Percentiles rank a stretch among this genome's conserved stretches.
phyloP scores from a whole-genome alignment of 2,113 vertebrate genomes.

The Gallinago paraguaiae region DNA sequence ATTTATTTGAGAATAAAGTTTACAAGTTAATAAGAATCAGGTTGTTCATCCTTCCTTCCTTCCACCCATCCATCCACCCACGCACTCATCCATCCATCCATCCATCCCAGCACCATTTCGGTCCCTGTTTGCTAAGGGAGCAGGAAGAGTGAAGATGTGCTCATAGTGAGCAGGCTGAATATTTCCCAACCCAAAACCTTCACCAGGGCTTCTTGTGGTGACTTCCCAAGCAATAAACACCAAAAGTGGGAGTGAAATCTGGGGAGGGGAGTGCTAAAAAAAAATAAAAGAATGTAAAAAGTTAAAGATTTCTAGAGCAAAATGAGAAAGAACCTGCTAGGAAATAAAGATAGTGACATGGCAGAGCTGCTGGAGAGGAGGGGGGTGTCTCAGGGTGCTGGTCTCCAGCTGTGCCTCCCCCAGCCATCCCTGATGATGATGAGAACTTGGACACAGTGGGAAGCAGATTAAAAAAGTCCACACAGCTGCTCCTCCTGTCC shows the following conservation, averaged over 20 bases:
- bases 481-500: not conserved
- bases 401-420: not conserved
- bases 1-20: slow-evolving; percentile 32
- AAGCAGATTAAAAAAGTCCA: not conserved
- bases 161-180: not conserved
- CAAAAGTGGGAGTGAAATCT: not conserved
- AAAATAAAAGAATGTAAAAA: not conserved
- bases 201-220: not conserved
- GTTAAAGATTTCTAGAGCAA: not conserved
- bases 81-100: not conserved
- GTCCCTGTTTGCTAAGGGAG: not conserved
- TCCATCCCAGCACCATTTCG: not conserved
- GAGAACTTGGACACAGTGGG: not conserved
- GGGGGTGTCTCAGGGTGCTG: not conserved
- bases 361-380: not conserved
- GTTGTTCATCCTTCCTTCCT: not conserved
- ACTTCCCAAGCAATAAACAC: not conserved
- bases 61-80: not conserved
- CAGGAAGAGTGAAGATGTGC: not conserved
- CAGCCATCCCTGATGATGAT: fast-evolving
- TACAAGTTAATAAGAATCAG: slow-evolving; percentile 14
- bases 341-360: not conserved
- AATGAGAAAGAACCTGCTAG: not conserved
- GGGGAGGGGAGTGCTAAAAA: not conserved
- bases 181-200: not conserved